These are phyloP conservation scores for Gallinago stenura DNA, from an alignment of 2,797 vertebrate species.

Conservation along the genomic window DNA sequence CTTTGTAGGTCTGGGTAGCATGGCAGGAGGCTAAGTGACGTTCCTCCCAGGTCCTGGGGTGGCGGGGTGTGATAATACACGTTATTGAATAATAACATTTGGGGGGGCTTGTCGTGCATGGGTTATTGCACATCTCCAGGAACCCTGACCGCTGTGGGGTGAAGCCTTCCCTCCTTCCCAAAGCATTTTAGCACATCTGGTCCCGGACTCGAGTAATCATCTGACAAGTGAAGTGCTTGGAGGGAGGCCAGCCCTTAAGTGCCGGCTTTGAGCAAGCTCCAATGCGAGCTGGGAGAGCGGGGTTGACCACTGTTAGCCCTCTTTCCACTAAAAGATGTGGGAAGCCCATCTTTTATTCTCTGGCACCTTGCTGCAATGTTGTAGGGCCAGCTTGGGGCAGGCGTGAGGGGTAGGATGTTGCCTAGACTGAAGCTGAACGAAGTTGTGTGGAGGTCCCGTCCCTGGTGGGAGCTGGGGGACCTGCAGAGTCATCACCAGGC, in stretches of 20 bases:
- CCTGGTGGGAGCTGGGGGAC: not conserved
- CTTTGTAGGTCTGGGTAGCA: slow-evolving; percentile 61
- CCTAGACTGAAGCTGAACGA: not conserved
- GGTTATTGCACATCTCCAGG: slow-evolving; percentile 40
- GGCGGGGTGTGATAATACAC: slow-evolving; percentile 14
- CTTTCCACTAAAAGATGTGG: not conserved
- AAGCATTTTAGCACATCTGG: slow-evolving; percentile 66
- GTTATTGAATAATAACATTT: slow-evolving; percentile 25
- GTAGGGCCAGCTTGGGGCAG: not conserved
- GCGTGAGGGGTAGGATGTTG: not conserved
- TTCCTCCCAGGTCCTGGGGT: slow-evolving; percentile 48
- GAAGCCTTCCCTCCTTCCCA: slow-evolving; percentile 29
- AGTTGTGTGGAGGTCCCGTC: not conserved
- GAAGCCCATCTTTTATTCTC: slow-evolving; percentile 3
- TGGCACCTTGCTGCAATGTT: not conserved
- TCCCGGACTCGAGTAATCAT: slow-evolving; percentile 36
- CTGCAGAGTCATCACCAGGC: not conserved
- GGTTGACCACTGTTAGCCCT: not conserved
- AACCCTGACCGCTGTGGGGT: slow-evolving; percentile 10
- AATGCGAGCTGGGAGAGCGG: not conserved
- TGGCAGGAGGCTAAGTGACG: slow-evolving; percentile 61
- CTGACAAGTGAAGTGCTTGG: slow-evolving; percentile 41
- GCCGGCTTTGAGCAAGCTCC: slow-evolving; percentile 24
- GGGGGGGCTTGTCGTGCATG: not conserved
- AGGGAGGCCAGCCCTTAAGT: slow-evolving; percentile 45